phyloP scores from a whole-genome alignment of 1,140 invertebrate species.

The Trichomalopsis sarcophagae region DNA sequence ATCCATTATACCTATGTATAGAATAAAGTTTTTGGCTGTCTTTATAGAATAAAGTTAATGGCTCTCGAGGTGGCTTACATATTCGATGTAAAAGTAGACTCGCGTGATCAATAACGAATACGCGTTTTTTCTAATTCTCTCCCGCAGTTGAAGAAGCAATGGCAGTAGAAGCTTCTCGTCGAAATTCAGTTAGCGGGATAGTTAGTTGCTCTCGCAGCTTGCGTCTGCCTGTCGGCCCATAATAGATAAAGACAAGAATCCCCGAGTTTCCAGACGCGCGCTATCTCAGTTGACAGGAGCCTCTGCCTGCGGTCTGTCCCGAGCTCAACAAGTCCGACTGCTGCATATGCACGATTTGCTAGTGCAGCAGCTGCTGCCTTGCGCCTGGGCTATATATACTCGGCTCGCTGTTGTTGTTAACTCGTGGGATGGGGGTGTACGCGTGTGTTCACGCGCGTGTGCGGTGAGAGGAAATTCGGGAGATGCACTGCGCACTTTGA shows the following conservation, averaged over 20 bases:
- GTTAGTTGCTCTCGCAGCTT: constrained; percentile 24
- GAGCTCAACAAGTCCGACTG: constrained; percentile 14
- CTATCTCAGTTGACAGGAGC: not conserved
- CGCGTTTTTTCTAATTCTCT: too few species aligned
- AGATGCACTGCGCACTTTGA: not conserved
- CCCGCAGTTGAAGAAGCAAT: not conserved
- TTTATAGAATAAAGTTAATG: too few species aligned
- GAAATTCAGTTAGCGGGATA: constrained; percentile 32
- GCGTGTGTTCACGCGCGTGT: not conserved
- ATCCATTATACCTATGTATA: too few species aligned
- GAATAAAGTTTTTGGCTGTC: too few species aligned
- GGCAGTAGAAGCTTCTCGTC: not conserved
- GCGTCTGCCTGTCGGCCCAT: constrained; percentile 2
- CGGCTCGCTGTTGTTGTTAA: not conserved
- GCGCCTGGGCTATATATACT: not conserved
- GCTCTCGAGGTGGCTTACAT: too few species aligned
- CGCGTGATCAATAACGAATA: too few species aligned
- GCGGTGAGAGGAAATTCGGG: not conserved
- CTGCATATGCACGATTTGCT: not conserved
- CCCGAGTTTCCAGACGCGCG: constrained; percentile 13
- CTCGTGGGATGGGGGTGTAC: not conserved
- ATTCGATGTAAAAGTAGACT: too few species aligned
- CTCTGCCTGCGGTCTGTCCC: not conserved
- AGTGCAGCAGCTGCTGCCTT: not conserved
- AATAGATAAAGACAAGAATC: constrained; percentile 16